A percentile compares a stretch with the other conserved stretches of the same genome.
Evolutionary conservation across 2,113 vertebrate genomes (phyloP).

Genomic region (Garra rufa): DNA sequence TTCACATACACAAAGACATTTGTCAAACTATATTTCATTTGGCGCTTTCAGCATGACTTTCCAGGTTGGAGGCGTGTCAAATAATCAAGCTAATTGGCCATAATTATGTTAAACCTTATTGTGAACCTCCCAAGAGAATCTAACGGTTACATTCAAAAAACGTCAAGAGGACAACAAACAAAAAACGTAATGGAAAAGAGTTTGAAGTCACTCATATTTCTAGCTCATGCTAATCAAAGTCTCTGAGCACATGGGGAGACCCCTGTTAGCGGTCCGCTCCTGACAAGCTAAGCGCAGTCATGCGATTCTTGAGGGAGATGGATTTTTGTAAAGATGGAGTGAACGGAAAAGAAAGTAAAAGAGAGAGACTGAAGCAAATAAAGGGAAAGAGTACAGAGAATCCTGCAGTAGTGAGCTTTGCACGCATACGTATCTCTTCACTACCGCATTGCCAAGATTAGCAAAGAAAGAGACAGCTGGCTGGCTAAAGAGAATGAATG

Average conservation of each 20-base stretch:
- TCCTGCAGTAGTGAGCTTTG: background rate
- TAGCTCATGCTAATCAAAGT: background rate
- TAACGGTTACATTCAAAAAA: background rate
- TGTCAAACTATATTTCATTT: background rate
- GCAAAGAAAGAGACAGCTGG: conserved; percentile 12
- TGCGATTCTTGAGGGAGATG: conserved; percentile 12
- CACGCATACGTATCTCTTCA: background rate
- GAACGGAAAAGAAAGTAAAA: background rate
- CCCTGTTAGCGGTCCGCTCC: background rate
- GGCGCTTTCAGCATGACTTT: background rate
- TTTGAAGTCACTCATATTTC: background rate
- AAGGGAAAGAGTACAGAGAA: no score
- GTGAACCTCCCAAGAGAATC: background rate
- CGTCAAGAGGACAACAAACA: background rate
- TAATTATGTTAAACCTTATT: background rate
- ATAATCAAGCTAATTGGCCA: background rate
- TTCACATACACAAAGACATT: background rate
- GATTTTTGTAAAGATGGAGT: background rate
- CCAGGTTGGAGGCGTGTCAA: background rate
- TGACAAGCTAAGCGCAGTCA: conserved; percentile 20
- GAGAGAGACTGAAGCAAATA: background rate
- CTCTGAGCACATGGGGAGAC: background rate
- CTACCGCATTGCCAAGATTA: background rate
- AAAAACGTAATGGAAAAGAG: background rate
- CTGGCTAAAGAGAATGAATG: background rate